Conservation (phyloP, 2,113 vertebrate genomes). For the Cyprinodon variegatus region DNA sequence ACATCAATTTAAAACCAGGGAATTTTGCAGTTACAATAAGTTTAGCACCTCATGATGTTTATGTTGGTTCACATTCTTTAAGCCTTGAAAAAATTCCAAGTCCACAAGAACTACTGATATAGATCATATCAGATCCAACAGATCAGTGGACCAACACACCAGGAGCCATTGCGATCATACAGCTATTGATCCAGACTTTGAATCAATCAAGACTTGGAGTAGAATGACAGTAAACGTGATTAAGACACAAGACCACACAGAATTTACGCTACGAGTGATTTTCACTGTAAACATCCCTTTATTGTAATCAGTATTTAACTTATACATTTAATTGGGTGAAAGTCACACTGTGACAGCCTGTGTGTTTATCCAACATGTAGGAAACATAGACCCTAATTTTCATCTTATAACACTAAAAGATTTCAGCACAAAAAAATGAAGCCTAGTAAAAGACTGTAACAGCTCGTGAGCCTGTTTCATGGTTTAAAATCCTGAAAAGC, state of each 20-base stretch:
- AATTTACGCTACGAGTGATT: background rate
- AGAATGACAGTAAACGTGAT: slow-evolving; percentile 17
- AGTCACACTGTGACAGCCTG: too few relatives aligned
- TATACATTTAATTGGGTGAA: too few relatives aligned
- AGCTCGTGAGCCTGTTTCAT: too few relatives aligned
- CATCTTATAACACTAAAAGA: too few relatives aligned
- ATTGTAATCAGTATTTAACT: too few relatives aligned
- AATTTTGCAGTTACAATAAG: too few relatives aligned
- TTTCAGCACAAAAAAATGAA: too few relatives aligned
- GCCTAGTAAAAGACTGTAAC: too few relatives aligned
- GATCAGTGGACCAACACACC: slow-evolving; percentile 28
- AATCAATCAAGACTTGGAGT: slow-evolving; percentile 36
- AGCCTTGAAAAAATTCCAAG: background rate
- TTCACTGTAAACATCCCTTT: too few relatives aligned
- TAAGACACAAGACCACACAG: slow-evolving; percentile 30
- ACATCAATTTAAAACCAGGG: background rate
- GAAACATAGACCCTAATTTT: too few relatives aligned
- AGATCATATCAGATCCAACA: slow-evolving; percentile 36
- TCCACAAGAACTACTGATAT: slow-evolving; percentile 22
- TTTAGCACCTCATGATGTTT: background rate
- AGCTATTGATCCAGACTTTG: slow-evolving; percentile 41
- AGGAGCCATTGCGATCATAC: slow-evolving; percentile 18
- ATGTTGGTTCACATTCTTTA: background rate
- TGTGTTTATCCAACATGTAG: too few relatives aligned
- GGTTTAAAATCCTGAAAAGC: too few relatives aligned